Evolutionary conservation across 1,140 invertebrate species (phyloP).

Genomic region (Lordiphosa collinella): DNA sequence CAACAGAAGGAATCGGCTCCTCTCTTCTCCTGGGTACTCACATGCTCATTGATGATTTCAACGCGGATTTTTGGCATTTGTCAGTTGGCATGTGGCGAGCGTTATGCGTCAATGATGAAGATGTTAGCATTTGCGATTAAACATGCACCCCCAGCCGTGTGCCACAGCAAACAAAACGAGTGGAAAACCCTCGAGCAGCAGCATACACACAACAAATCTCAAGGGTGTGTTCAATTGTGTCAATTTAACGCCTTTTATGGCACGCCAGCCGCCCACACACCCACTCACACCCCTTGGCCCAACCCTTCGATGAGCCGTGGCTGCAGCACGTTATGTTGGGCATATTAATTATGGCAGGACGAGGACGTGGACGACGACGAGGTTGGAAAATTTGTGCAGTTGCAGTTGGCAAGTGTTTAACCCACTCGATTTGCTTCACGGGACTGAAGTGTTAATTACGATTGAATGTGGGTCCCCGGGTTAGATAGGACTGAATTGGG

Average conservation of each 20-base stretch:
- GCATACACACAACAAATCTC: conserved; percentile 55
- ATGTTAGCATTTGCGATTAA: conserved; percentile 70
- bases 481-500: neutral
- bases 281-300: neutral
- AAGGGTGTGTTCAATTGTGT: conserved; percentile 79
- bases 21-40: conserved; percentile 2
- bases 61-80: conserved; percentile 34
- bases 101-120: conserved; percentile 56
- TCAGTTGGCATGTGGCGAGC: conserved; percentile 24
- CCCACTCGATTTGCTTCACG: conserved; percentile 50
- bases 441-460: conserved; percentile 66
- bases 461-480: conserved; percentile 8
- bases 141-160: conserved; percentile 35
- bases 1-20: neutral
- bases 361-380: conserved; percentile 22
- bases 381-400: conserved; percentile 14
- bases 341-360: conserved; percentile 71
- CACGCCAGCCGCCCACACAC: conserved; percentile 23
- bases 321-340: conserved; percentile 61
- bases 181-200: conserved; percentile 23
- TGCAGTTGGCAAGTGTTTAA: conserved; percentile 43
- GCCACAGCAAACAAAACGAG: conserved; percentile 21
- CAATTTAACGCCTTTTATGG: conserved; percentile 78
- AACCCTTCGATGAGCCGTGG: neutral
- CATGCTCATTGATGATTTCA: conserved; percentile 28